Conservation (phyloP, 2,888 invertebrate species). For the Lordiphosa andalusiaca region DNA sequence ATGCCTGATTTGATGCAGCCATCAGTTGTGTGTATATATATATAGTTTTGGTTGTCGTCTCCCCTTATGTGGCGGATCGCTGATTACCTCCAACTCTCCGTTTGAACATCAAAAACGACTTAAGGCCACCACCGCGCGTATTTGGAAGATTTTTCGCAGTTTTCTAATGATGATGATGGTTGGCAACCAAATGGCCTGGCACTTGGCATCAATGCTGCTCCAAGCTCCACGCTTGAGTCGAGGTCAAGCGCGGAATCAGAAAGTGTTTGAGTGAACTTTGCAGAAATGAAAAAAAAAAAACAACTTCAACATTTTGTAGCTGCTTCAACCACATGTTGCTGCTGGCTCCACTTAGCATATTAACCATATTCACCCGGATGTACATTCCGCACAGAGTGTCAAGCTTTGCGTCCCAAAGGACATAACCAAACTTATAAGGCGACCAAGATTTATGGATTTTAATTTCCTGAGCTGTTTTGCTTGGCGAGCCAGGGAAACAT, state of each 20-base stretch:
- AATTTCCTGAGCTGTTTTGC: constrained; percentile 75
- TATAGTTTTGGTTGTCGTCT: constrained; percentile 27
- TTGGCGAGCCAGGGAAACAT: constrained; percentile 37
- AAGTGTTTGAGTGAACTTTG: too few species aligned
- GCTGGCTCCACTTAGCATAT: too few species aligned
- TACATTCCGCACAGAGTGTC: constrained; percentile 29
- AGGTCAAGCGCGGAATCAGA: constrained; percentile 4
- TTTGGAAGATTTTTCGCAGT: constrained; percentile 68
- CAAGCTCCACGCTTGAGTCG: neutral
- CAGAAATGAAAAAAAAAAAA: too few species aligned
- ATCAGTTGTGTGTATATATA: constrained; percentile 12
- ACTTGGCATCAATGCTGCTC: constrained; percentile 8
- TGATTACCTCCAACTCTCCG: constrained; percentile 16
- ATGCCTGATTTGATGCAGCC: constrained; percentile 37
- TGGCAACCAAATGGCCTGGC: constrained; percentile 7
- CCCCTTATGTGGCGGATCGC: constrained; percentile 37
- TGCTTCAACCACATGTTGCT: too few species aligned
- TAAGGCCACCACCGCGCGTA: constrained; percentile 58
- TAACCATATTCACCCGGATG: constrained; percentile 7
- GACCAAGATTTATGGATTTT: constrained; percentile 78
- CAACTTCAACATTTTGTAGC: too few species aligned
- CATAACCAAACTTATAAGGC: constrained; percentile 50
- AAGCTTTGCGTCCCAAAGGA: constrained; percentile 39
- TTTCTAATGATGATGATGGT: constrained; percentile 69
- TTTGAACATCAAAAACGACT: constrained; percentile 65